Evolutionary conservation across 2,797 vertebrate species (phyloP).

Genomic region (Labeo calbasu): DNA sequence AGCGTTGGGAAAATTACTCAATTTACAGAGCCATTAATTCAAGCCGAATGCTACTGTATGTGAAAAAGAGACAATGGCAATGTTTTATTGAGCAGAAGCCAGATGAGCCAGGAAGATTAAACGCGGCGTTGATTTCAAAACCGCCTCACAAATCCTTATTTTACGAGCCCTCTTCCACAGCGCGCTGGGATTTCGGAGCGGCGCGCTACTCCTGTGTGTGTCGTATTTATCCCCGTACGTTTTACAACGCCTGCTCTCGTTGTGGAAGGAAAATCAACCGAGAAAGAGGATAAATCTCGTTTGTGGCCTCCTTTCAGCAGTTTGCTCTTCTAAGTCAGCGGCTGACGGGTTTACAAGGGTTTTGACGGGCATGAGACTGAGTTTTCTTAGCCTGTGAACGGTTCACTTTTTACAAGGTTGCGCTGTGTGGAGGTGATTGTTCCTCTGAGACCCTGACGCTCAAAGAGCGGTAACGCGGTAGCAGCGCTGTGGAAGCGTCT

Average conservation of each 20-base stretch:
- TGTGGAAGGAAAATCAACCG: slow-evolving; percentile 50
- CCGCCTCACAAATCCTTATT: slow-evolving; percentile 53
- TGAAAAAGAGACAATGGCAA: slow-evolving; percentile 51
- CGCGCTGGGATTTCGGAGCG: slow-evolving; percentile 9
- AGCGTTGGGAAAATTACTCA: slow-evolving; percentile 38
- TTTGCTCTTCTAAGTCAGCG: slow-evolving; percentile 53
- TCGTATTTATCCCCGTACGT: slow-evolving; percentile 49
- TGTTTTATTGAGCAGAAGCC: slow-evolving; percentile 52
- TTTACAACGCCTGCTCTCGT: slow-evolving; percentile 51
- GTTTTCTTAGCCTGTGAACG: slow-evolving; percentile 52
- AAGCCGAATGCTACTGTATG: slow-evolving; percentile 52
- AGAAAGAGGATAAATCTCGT: slow-evolving; percentile 54
- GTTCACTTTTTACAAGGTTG: slow-evolving; percentile 55
- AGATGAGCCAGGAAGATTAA: slow-evolving; percentile 60
- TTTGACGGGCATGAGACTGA: slow-evolving; percentile 42
- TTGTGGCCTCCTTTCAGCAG: slow-evolving; percentile 57
- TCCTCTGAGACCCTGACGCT: slow-evolving; percentile 54
- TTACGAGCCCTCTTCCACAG: slow-evolving; percentile 47
- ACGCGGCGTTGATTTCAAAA: slow-evolving; percentile 54
- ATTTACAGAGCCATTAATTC: slow-evolving; percentile 56
- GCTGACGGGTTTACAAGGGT: slow-evolving; percentile 60
- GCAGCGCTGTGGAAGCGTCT: slow-evolving; percentile 25
- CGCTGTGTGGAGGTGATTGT: slow-evolving; percentile 53
- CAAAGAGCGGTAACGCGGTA: slow-evolving; percentile 37
- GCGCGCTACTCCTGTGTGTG: slow-evolving; percentile 25